These are phyloP conservation scores for Lithosia quadra DNA, from an alignment of 2,888 invertebrate species.

Conservation along the genomic window DNA sequence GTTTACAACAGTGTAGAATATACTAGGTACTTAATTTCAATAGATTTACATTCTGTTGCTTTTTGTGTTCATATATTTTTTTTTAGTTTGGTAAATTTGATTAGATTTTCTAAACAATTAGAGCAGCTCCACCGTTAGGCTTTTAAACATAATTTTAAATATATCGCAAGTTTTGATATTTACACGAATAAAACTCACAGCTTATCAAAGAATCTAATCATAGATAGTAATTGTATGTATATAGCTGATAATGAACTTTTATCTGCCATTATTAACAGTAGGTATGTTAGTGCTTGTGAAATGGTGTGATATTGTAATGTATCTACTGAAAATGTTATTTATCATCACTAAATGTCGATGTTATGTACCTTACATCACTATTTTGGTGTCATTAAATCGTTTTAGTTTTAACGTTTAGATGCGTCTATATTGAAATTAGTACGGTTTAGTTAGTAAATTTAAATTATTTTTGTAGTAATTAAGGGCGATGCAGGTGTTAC, in stretches of 20 bases:
- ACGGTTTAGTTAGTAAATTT: constrained; percentile 39
- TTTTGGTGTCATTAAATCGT: not conserved
- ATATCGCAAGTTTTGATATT: not conserved
- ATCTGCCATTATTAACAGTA: constrained; percentile 1
- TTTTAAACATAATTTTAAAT: not conserved
- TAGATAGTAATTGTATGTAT: not conserved
- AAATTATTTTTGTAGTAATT: constrained; percentile 44
- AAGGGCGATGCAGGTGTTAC: constrained; percentile 36
- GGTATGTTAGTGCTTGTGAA: not conserved
- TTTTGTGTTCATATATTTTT: too few relatives aligned
- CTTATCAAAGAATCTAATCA: too few relatives aligned
- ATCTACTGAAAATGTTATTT: not conserved
- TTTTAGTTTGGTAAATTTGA: too few relatives aligned
- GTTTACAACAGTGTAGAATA: not conserved
- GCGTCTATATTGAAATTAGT: not conserved
- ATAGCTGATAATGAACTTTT: not conserved
- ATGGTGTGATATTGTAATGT: not conserved
- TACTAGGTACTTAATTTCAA: not conserved
- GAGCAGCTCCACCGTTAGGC: not conserved
- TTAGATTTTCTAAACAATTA: not conserved
- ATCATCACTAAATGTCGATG: too few relatives aligned
- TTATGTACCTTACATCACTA: too few relatives aligned
- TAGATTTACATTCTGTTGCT: not conserved
- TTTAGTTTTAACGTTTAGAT: not conserved
- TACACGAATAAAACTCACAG: too few relatives aligned